A percentile compares a stretch with the other conserved stretches of the same genome.
These are phyloP conservation scores for Homarus gammarus DNA, from an alignment of 2,888 invertebrate species.

Conservation along the genomic window DNA sequence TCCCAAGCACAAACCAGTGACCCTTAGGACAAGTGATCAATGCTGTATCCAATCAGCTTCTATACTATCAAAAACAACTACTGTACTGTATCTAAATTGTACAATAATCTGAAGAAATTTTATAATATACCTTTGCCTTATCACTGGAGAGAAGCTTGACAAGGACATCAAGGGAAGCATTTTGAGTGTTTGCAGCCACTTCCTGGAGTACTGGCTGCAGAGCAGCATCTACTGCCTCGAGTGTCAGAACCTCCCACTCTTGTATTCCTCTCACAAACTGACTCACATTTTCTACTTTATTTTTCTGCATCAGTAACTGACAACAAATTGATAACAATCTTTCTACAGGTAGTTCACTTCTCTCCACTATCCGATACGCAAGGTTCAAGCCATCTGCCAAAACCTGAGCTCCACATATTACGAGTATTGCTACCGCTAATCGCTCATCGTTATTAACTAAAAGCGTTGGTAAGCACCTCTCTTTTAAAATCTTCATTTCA, in stretches of 20 bases:
- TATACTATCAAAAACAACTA: constrained; percentile 7
- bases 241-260: constrained; percentile 52
- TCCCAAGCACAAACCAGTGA: neutral
- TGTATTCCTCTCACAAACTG: constrained; percentile 42
- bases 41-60: neutral
- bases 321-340: constrained; percentile 40
- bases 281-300: constrained; percentile 14
- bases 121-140: constrained; percentile 49
- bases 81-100: too few species aligned
- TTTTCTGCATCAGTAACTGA: constrained; percentile 30
- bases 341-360: constrained; percentile 21
- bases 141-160: constrained; percentile 60
- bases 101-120: neutral
- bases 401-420: constrained; percentile 85
- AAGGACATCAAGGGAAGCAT: constrained; percentile 42
- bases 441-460: constrained; percentile 86
- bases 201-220: constrained; percentile 38
- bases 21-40: too few species aligned
- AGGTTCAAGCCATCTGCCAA: constrained; percentile 87
- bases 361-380: constrained; percentile 79
- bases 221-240: constrained; percentile 33
- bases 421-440: constrained; percentile 85
- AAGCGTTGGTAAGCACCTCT: constrained; percentile 83
- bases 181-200: constrained; percentile 15
- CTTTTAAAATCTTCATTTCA: constrained; percentile 64